phyloP scores from a whole-genome alignment of 2,888 invertebrate genomes.

The Altica lythri region DNA sequence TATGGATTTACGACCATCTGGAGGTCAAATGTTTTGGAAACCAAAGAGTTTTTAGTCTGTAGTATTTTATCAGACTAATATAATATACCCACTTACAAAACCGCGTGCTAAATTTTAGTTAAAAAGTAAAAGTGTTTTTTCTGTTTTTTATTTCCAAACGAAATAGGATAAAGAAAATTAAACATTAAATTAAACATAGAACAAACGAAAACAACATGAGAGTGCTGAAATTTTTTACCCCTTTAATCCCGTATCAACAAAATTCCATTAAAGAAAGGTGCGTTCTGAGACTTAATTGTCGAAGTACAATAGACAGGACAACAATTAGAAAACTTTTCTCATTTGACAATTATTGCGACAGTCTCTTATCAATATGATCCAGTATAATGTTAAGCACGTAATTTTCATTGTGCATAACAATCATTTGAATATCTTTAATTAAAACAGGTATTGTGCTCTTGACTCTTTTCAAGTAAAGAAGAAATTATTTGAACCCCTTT shows the following conservation, averaged over 20 bases:
- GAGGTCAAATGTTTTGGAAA: conserved; percentile 2
- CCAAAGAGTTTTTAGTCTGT: no score
- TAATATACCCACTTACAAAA: not conserved
- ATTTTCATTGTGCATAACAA: conserved; percentile 24
- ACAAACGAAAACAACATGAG: no score
- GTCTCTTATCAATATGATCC: conserved; percentile 24
- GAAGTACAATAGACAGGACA: conserved; percentile 11
- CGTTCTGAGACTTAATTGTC: no score
- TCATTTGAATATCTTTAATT: conserved; percentile 26
- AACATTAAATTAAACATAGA: no score
- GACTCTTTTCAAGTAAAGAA: conserved; percentile 5
- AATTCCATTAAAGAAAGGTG: no score
- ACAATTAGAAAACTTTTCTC: conserved; percentile 24
- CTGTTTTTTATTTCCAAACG: no score
- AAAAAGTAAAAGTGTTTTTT: no score
- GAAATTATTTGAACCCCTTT: conserved; percentile 20
- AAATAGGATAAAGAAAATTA: no score
- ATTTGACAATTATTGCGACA: conserved; percentile 17
- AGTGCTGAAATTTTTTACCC: no score
- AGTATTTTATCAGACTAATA: no score
- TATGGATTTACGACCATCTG: conserved; percentile 6
- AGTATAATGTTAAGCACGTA: conserved; percentile 16
- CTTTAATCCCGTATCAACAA: no score
- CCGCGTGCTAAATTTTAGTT: not conserved
- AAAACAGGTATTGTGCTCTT: conserved; percentile 21